Conservation (phyloP, 2,797 vertebrate species). For the Ambastaia sidthimunki region DNA sequence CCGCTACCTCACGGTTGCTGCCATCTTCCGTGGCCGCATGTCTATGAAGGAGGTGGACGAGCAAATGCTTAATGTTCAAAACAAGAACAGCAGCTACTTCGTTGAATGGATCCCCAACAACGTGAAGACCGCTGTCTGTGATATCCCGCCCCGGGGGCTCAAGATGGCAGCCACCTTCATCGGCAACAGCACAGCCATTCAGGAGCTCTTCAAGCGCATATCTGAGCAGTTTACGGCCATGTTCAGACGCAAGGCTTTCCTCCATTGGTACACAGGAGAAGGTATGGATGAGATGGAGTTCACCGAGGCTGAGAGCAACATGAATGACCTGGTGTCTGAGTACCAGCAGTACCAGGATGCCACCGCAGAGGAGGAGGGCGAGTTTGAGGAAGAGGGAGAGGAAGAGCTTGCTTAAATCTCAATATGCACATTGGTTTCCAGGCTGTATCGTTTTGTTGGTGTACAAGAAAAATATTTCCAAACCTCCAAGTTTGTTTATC, state of each 20-base stretch:
- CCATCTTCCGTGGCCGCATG: constrained; percentile 85
- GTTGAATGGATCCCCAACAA: constrained; percentile 87
- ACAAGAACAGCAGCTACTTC: constrained; percentile 87
- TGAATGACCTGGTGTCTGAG: constrained; percentile 85
- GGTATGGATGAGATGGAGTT: constrained; percentile 88
- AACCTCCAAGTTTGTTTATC: constrained; percentile 38
- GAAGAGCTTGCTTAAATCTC: constrained; percentile 75
- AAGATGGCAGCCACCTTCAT: constrained; percentile 86
- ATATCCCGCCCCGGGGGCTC: constrained; percentile 83
- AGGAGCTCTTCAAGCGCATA: constrained; percentile 86
- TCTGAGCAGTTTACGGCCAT: constrained; percentile 91
- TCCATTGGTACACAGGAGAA: constrained; percentile 86
- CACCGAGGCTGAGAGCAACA: constrained; percentile 85
- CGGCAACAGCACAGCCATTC: constrained; percentile 85
- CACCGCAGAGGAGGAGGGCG: constrained; percentile 81
- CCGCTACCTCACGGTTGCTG: constrained; percentile 82
- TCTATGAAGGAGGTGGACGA: constrained; percentile 87
- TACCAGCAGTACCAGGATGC: constrained; percentile 88
- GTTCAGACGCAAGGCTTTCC: constrained; percentile 86
- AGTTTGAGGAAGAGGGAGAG: constrained; percentile 80
- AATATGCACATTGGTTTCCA: constrained; percentile 52
- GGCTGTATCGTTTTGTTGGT: constrained; percentile 64
- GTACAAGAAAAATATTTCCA: constrained; percentile 48
- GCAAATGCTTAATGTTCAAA: constrained; percentile 86
- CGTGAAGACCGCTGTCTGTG: constrained; percentile 82